These are phyloP conservation scores for Nanorana parkeri DNA, from an alignment of 2,113 vertebrate genomes.

Conservation along the genomic window DNA sequence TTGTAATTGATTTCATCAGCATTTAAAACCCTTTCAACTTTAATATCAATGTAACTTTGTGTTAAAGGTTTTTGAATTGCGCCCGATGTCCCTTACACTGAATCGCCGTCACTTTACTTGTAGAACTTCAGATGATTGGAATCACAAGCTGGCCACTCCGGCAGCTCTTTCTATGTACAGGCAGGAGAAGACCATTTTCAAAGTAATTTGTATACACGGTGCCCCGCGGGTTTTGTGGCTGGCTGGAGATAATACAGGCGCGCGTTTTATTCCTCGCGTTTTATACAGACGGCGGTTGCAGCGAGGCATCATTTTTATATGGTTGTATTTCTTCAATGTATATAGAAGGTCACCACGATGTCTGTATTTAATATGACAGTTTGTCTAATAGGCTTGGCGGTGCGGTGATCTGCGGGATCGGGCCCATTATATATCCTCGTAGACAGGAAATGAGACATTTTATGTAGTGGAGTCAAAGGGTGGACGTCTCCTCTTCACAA, in stretches of 20 bases:
- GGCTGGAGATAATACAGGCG: not conserved
- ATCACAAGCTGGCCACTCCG: constrained; percentile 64
- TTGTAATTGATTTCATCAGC: too few species aligned
- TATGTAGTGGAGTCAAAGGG: not conserved
- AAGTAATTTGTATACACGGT: constrained; percentile 64
- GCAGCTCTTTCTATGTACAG: constrained; percentile 72
- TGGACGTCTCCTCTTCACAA: too few species aligned
- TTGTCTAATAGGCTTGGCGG: constrained; percentile 70
- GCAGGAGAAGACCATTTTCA: constrained; percentile 62
- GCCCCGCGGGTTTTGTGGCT: constrained; percentile 61
- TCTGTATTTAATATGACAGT: constrained; percentile 69
- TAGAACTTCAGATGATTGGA: constrained; percentile 65
- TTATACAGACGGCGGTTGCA: constrained; percentile 61
- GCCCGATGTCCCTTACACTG: too few species aligned
- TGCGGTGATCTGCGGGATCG: constrained; percentile 64
- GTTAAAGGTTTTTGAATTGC: too few species aligned
- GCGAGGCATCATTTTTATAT: constrained; percentile 69
- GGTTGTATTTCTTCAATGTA: constrained; percentile 72
- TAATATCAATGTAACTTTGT: too few species aligned
- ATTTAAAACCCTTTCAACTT: too few species aligned
- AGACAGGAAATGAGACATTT: not conserved
- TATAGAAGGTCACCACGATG: constrained; percentile 71
- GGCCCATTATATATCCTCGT: constrained; percentile 14
- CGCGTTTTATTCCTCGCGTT: constrained; percentile 63
- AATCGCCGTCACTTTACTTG: constrained; percentile 70